Base-by-base conservation (phyloP, 2,113 vertebrate genomes). In the Cephalopterus ornatus region DNA sequence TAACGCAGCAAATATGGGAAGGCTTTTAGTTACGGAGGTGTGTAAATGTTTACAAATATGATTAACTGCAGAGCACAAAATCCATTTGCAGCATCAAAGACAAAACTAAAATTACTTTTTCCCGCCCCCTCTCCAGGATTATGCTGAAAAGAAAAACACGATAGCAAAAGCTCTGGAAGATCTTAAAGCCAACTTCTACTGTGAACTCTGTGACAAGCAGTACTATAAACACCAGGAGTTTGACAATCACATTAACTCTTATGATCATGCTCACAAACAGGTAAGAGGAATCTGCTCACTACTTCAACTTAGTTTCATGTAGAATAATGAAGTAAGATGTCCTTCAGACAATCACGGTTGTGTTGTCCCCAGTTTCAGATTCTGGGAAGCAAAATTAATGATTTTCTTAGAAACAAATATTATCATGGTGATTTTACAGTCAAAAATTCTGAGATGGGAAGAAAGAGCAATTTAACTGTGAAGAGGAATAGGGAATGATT, bases 241-340 rank as follows among this genome's bases (percentile, higher is more conserved):
- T 97, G 99, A 99, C 98, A 99, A 99, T 98, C 99, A 99, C 97
- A 99, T 99, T 97, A 99, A 99, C 98, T 99, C 99, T 49, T 99
- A 99, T 11, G 99, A 99, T 95, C 99, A 99, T 18, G 99, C 99
- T 92, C 99, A 99, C 98, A 99, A 99, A 94, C 99, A 99, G 99
- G 99, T 99, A 98, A 98, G 97, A 92, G 35, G 42, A 91, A 76
- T 75, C 79, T 94, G 41, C 66, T 95, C n/a, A 2, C 44, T 84
- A 8, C 37, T 87, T 90, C 74, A 39, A 2, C 28, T 63, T 30
- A 30, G 5, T 26, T 92, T 47, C 41, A 41, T 39, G 8, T 7
- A 27, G 61, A 47, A 30, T 35, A 67, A 68, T 61, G 44, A 72
- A 44, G 7, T 89, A 14, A 68, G 6, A 3, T 61, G 17, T 65